Conservation (phyloP, 2,797 vertebrate species). For the Hypotaenidia okinawae region DNA sequence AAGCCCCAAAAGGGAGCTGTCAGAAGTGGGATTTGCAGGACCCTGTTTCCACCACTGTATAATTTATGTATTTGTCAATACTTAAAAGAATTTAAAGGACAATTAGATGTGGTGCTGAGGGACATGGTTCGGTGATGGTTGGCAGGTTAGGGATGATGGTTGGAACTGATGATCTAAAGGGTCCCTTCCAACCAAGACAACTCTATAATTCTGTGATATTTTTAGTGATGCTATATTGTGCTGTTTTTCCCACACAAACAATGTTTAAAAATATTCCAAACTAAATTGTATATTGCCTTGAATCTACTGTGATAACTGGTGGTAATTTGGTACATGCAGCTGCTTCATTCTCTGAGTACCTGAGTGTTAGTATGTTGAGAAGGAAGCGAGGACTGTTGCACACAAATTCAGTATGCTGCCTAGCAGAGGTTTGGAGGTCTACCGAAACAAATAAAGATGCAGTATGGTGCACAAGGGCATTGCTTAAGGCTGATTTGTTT, state of each 20-base stretch:
- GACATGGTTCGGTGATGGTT: too few species aligned
- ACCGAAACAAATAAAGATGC: neutral
- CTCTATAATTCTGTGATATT: neutral
- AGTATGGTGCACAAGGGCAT: neutral
- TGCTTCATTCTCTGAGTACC: neutral
- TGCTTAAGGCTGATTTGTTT: neutral
- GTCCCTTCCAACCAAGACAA: too few species aligned
- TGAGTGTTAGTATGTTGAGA: neutral
- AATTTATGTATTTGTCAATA: accelerated
- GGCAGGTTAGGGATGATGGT: too few species aligned
- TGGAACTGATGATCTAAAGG: too few species aligned
- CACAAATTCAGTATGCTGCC: neutral
- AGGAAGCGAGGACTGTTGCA: neutral
- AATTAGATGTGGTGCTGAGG: too few species aligned
- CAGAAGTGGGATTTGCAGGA: constrained; percentile 60
- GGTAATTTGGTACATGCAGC: neutral
- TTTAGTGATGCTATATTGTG: accelerated
- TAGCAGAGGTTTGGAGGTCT: neutral
- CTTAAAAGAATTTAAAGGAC: too few species aligned
- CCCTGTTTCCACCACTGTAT: accelerated
- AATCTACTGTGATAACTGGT: neutral
- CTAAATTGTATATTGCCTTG: neutral
- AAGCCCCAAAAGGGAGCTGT: accelerated
- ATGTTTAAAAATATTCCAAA: neutral
- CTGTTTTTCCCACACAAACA: accelerated